Evolutionary conservation across 2,113 vertebrate genomes (phyloP), one percentile per base, ranked within the genome.

Genomic region (Delphinus delphis): DNA sequence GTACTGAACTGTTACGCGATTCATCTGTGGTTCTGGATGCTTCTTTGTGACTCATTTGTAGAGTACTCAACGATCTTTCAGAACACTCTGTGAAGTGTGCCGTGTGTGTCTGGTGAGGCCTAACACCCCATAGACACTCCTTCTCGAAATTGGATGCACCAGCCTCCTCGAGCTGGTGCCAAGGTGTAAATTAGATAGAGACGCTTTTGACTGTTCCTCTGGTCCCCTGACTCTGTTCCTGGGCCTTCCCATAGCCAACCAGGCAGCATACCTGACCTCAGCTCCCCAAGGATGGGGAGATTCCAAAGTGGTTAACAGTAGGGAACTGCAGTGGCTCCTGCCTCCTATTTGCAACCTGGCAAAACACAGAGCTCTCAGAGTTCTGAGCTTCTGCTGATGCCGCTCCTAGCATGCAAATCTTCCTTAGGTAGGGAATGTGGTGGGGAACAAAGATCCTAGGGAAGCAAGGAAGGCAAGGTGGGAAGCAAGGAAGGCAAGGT

Each of bases 111-210:
- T 96, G 97, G 92, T 33, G 95, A 96, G 96, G 2, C 97, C 97
- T 97, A 94, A 98, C 98, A 98, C 98, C 98, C 97, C 96, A 98
- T 98, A 99, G 97, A 97, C 93, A 47, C 93, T 92, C 94, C 97
- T 98, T 98, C 96, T 95, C 98, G 97, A 98, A 98, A 98, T 98
- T 98, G 98, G 98, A 97, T 97, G 3, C 97, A 91, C 97, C 96
- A 97, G 98, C 93, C 96, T 93, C 98, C 15, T 92, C 8, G 93
- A 92, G 97, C 98, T 62, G 95, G 97, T 97, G 97, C 97, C 98
- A 97, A 98, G 98, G 98, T 98, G 98, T 97, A 98, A 98, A 98
- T 99, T 98, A 98, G 97, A 92, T n/a, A 79, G 97, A 97, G 95
- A 26, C 53, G 71, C 97, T 97, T 88, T 11, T 9, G 1, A 62